Evolutionary conservation across 2,888 invertebrate genomes (phyloP), one percentile per base, ranked within the genome.

Genomic region (Odontothrips loti): DNA sequence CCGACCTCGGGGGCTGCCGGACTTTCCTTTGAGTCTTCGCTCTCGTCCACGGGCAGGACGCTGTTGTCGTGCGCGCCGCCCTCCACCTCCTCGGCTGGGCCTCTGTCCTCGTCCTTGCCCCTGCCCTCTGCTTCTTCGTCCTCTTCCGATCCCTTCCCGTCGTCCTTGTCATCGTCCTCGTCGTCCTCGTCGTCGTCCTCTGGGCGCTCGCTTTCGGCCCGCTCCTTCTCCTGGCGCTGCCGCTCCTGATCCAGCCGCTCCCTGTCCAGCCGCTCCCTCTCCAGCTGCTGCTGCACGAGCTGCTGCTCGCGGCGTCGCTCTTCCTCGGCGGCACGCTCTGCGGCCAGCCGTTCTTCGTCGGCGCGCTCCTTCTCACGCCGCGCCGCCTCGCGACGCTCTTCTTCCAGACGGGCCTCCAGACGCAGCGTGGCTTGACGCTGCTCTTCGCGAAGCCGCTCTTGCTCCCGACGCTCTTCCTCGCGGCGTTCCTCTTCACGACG

Each of bases 81-180:
- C 58, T 58, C 58, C n/a, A 20, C 58, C 58, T 58, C 82, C 79
- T 80, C 47, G 29, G 63, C 47, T 79, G 47, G 27, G n/a, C 34
- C 47, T 68, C 20, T 68, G 75, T 63, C 48, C 29, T 29, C 48
- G 29, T 83, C 75, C 47, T 80, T 48, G 20, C 82, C 47, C 79
- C 82, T 8, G 34, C 58, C 79, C n/a, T 79, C 27, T 23, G 51
- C 3, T 81, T 34, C 51, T n/a, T 78, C 81, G 20, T 81, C 12
- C 17, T 79, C 29, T 9, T n/a, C 51, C n/a, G 8, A 8, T 34
- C 80, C 34, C 20, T 80, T 81, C 15, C 47, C 68, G 3, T 68
- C 80, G 11, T 27, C 75, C 11, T 68, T 27, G 23, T 68, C 75
- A 10, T 80, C 80, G 68, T 68, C 43, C 63, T 80, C 75, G n/a